Evolutionary conservation across 37 sponge, comb jelly and placozoan species (phyloP), one percentile per base, ranked within the genome.

Genomic region (Eunapius fragilis): DNA sequence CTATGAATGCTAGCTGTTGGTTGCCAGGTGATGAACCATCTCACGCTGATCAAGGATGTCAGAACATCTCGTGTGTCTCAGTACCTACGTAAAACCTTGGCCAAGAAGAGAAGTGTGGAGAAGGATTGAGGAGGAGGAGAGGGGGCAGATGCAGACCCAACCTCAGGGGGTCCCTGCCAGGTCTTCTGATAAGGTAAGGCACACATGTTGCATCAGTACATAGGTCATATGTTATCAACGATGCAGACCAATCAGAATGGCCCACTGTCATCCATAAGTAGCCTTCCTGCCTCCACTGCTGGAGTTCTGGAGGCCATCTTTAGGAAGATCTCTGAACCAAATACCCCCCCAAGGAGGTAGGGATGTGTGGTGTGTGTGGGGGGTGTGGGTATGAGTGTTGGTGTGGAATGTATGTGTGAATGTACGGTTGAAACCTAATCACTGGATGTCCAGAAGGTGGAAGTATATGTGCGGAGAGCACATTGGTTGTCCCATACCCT

Each of bases 1-100:
- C 22, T 22, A 67, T 67, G 22, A 67, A 73, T 23, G 13, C 30
- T 73, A 73, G 19, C 13, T 31, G 31, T 31, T 25, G 11, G 27
- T 87, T 6, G 36, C 3, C 79, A 91, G 92, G 32, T 92, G 25
- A 32, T 92, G 38, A 72, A 92, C 17, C 92, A 88, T 67, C 37
- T 92, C 25, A 45, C 80, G 22, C 75, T 92, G 68, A 84, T 92
- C 26, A 37, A 87, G 37, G 82, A 91, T 35, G 41, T 71, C 33
- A 76, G 48, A 13, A 70, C 69, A 31, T 77, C 85, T 10, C 37
- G 32, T 9, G 70, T 88, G 31, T 71, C 68, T 12, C 49, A 75
- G 77, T 88, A 87, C 80, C 38, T 84, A 41, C 69, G 72, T 12
- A 92, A 84, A 48, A 87, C 77, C 76, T 71, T 92, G 22, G 80